Conservation (phyloP, 2,113 vertebrate species). For the Rhinolophus ferrumequinum region DNA sequence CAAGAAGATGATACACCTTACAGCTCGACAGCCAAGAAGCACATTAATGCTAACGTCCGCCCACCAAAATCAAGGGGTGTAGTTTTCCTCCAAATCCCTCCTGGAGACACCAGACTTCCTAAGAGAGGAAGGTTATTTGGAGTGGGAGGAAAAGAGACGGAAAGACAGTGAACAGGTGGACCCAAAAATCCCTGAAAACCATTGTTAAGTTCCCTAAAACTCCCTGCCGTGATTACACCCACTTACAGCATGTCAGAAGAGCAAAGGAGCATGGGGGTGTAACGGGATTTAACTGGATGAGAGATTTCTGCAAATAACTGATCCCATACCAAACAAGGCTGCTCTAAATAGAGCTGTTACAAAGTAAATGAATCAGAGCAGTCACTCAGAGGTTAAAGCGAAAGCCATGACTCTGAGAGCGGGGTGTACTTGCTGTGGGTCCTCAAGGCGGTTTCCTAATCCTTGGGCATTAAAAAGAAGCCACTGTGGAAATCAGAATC, state of each 20-base stretch:
- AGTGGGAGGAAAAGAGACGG: conserved; percentile 38
- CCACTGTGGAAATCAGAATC: conserved; percentile 83
- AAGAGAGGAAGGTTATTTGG: conserved; percentile 50
- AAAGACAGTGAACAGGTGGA: conserved; percentile 73
- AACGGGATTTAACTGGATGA: background rate
- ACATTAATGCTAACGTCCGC: conserved; percentile 13
- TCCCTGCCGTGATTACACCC: background rate
- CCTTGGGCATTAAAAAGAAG: conserved; percentile 79
- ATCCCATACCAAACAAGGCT: conserved; percentile 12
- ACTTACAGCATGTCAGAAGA: background rate
- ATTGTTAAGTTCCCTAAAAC: background rate
- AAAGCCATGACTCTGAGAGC: conserved; percentile 49
- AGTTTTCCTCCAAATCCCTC: conserved; percentile 66
- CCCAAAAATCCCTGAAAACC: background rate
- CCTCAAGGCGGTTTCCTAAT: conserved; percentile 79
- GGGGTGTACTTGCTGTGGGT: conserved; percentile 51
- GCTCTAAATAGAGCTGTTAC: conserved; percentile 71
- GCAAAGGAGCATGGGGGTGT: background rate
- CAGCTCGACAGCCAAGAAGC: background rate
- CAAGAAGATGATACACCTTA: background rate
- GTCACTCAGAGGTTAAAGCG: conserved; percentile 75
- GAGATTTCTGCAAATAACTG: conserved; percentile 38
- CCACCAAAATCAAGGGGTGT: background rate
- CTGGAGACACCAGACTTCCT: conserved; percentile 69
- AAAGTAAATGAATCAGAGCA: conserved; percentile 57